Evolutionary conservation across 2,113 vertebrate genomes (phyloP), one percentile per base, ranked within the genome.

Genomic region (Gnathonemus longibarbis): DNA sequence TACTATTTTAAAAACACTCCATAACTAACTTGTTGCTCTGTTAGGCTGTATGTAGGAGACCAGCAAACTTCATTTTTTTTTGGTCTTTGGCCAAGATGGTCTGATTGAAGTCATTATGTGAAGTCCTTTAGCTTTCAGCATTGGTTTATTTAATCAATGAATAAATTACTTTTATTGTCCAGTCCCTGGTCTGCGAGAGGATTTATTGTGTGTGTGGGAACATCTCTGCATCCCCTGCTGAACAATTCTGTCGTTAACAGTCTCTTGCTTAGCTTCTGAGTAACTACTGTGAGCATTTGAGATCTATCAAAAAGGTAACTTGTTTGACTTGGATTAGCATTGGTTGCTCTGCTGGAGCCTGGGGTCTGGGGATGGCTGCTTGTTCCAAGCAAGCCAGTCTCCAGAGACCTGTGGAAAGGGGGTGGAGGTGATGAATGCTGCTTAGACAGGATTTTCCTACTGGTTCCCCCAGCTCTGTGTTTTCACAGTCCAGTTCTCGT

Each of bases 401-500:
- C 31, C 80, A 9, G 88, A 80, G 80, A 70, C 80, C 7, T 77
- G 77, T 49, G 52, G n/a, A 49, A 88, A 50, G 42, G 89, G 53
- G 50, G 35, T 80, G 83, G 83, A 84, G 6, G 74, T 62, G 90
- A 89, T 89, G 87, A 90, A 84, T 84, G 88, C 49, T 17, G 56
- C 90, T 89, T 89, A 85, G 49, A 89, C 90, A 86, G 85, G 39
- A 89, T 89, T 90, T 90, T 90, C 88, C 90, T 90, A 86, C 35
- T 27, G 49, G 49, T 80, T 89, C 62, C 88, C 88, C 88, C 83
- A 74, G 62, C 11, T 84, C 74, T 50, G 52, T 62, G 58, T 90
- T 56, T 70, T 90, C 46, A 48, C 58, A 46, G 52, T 62, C 80
- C 53, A 13, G 21, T 27, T 39, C 88, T 74, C 2, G 48, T 31